A percentile compares a stretch with the other conserved stretches of the same genome.
Conservation (phyloP, 2,888 invertebrate genomes). For the Cheilosia grossa region DNA sequence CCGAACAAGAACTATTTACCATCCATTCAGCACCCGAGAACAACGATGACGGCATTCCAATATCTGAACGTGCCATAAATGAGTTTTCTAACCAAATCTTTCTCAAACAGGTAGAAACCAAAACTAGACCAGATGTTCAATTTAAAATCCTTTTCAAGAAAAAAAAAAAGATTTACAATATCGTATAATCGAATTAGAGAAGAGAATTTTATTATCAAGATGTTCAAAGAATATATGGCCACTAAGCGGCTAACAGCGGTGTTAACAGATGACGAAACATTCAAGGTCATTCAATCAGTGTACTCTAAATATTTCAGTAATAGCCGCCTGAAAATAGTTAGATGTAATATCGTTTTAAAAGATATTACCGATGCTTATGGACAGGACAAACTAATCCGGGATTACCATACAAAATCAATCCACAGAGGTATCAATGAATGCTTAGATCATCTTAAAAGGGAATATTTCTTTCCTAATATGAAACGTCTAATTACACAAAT, state of each 20-base stretch:
- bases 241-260: no score
- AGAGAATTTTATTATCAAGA: neutral
- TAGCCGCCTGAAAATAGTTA: constrained; percentile 16
- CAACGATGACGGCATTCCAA: constrained; percentile 25
- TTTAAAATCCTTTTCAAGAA: constrained; percentile 15
- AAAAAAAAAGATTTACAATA: constrained; percentile 2
- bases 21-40: constrained; percentile 27
- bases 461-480: constrained; percentile 52
- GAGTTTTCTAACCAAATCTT: constrained; percentile 49
- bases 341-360: constrained; percentile 10
- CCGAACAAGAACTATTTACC: neutral
- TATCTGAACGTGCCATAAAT: constrained; percentile 48
- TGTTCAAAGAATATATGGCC: neutral
- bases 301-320: constrained; percentile 28
- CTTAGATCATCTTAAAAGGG: constrained; percentile 30
- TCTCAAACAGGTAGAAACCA: constrained; percentile 37
- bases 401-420: constrained; percentile 18
- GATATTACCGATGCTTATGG: constrained; percentile 1
- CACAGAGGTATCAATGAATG: constrained; percentile 42
- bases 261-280: constrained; percentile 25
- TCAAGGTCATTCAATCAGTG: constrained; percentile 21
- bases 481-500: constrained; percentile 27
- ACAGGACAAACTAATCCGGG: constrained; percentile 12
- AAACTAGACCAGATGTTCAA: neutral
- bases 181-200: neutral